phyloP scores from a whole-genome alignment of 1,140 invertebrate genomes.

The Tetramorium simillimum region DNA sequence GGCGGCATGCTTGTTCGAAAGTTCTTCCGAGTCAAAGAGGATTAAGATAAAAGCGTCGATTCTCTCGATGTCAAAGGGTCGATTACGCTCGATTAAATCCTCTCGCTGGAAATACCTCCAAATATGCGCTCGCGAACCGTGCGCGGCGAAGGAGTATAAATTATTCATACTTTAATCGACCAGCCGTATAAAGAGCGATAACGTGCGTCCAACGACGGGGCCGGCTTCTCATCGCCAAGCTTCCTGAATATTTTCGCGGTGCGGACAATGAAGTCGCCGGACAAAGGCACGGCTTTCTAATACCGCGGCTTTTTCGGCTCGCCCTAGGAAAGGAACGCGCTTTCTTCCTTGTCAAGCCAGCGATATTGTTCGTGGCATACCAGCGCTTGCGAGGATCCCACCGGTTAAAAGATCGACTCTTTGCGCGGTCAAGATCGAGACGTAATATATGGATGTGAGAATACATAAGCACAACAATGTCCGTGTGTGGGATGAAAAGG shows the following conservation, averaged over 20 bases:
- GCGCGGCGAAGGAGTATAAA: constrained; percentile 52
- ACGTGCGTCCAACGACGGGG: constrained; percentile 48
- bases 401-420: constrained; percentile 23
- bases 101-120: constrained; percentile 48
- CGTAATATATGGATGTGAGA: neutral
- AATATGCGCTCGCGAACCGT: constrained; percentile 29
- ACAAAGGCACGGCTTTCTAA: constrained; percentile 69
- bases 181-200: constrained; percentile 63
- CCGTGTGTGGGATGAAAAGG: neutral
- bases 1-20: constrained; percentile 9
- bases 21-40: constrained; percentile 26
- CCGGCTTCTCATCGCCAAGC: constrained; percentile 62
- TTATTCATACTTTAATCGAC: constrained; percentile 72
- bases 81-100: constrained; percentile 44
- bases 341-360: constrained; percentile 50
- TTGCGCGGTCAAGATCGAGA: constrained; percentile 1
- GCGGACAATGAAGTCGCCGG: constrained; percentile 69
- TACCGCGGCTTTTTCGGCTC: constrained; percentile 52
- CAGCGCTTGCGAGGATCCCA: constrained; percentile 29
- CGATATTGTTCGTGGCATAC: constrained; percentile 66
- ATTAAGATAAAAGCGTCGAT: constrained; percentile 47
- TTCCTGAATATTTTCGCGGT: constrained; percentile 65
- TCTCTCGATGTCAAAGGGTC: constrained; percentile 46
- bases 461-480: neutral
- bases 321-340: constrained; percentile 17